Percentiles rank a stretch among this genome's conserved stretches.
Evolutionary conservation across 2,113 vertebrate genomes (phyloP).

Genomic region (Pterocles orientalis): DNA sequence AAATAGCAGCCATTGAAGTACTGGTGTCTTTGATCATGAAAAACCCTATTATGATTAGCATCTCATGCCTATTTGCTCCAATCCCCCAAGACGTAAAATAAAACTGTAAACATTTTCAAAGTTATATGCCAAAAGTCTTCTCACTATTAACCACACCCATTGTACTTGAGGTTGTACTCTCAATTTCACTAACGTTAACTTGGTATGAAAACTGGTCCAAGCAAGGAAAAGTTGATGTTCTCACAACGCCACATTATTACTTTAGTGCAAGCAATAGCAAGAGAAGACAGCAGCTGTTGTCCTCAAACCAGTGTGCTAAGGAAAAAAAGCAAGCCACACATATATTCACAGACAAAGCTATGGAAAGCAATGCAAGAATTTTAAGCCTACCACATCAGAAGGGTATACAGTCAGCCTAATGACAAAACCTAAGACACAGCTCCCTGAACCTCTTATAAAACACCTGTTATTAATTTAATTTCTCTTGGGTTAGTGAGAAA

Average conservation of each 20-base stretch:
- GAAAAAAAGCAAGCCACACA: not conserved
- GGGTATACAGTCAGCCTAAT: not conserved
- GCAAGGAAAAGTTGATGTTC: not conserved
- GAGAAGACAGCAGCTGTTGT: not conserved
- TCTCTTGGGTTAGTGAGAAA: not conserved
- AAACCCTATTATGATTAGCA: conserved; percentile 1
- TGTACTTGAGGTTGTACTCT: not conserved
- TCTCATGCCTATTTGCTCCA: not conserved
- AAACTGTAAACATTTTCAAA: not conserved
- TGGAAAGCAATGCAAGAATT: not conserved
- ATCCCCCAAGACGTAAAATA: not conserved
- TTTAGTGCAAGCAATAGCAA: not conserved
- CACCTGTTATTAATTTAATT: not conserved
- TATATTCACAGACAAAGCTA: not conserved
- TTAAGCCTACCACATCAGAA: conserved; percentile 7
- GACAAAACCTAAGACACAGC: not conserved
- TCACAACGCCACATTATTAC: not conserved
- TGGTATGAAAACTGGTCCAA: not conserved
- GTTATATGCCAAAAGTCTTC: not conserved
- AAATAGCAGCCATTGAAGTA: not conserved
- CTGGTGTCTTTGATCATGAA: conserved; percentile 10
- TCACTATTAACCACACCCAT: not conserved
- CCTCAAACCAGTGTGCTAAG: not conserved
- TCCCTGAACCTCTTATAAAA: not conserved
- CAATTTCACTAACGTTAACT: not conserved